Evolutionary conservation across 1,140 invertebrate species (phyloP), one percentile per base, ranked within the genome.

Genomic region (Drosophila neocordata): DNA sequence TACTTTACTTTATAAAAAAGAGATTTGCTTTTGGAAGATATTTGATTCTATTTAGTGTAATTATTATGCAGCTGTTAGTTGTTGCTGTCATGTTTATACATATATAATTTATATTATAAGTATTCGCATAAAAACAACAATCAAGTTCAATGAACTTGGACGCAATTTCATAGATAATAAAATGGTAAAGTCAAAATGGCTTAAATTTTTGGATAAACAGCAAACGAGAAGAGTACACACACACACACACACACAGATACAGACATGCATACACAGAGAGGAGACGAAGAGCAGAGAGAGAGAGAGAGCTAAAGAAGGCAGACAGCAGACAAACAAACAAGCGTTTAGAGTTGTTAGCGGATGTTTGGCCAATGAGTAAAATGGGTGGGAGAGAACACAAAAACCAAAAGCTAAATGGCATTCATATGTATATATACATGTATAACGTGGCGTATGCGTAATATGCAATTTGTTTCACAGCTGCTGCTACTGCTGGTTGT

Each of bases 381-480:
- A 63, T 48, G 70, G 53, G 70, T 75, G 52, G 65, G 53, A 59
- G 67, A 61, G 62, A 18, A 48, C 41, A 20, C 8, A 48, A 18
- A 48, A 48, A 48, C 15, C 41, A 48, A 48, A 9, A 48, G 41
- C 41, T 44, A 44, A 44, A 44, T 3, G 41, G 15, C 41, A 48
- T 11, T 48, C 41, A 48, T 20, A 20, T 48, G n/a, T 18, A 44
- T 67, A 56, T 31, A 38, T 59, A 18, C 52, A 18, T 24, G 73
- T 61, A 79, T 73, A 65, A 68, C 64, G 73, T 56, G 71, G 83
- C 82, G 82, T 85, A 85, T 85, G 83, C 83, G 82, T 85, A 85
- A 87, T 85, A 65, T 85, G 78, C 82, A 85, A 87, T 85, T 85
- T 85, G 82, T 69, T 85, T 74, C 64, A 81, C 83, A 78, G 83